phyloP scores from a whole-genome alignment of 2,888 invertebrate species.

The Palloptera scutellata region DNA sequence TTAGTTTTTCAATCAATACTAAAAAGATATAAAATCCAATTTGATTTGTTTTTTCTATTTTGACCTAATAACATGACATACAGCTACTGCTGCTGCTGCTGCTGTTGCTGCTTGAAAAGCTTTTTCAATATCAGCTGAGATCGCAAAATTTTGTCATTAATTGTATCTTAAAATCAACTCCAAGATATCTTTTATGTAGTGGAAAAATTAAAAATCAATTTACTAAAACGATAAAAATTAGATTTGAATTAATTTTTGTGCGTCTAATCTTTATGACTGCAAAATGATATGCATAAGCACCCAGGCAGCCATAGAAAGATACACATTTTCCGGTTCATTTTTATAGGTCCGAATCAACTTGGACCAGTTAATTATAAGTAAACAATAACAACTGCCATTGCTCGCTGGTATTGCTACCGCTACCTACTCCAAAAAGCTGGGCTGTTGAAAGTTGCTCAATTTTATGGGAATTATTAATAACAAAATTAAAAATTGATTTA shows the following conservation, averaged over 20 bases:
- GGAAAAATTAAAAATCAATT: slow-evolving; percentile 31
- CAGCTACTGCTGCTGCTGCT: not conserved
- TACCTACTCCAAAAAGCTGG: not conserved
- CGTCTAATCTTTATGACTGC: slow-evolving; percentile 23
- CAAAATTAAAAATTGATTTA: too few relatives aligned
- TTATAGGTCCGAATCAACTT: not conserved
- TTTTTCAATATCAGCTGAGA: slow-evolving; percentile 3
- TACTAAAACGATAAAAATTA: slow-evolving; percentile 26
- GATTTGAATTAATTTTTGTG: slow-evolving; percentile 27
- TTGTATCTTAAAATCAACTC: slow-evolving; percentile 19
- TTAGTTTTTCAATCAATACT: slow-evolving; percentile 11
- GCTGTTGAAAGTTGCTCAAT: not conserved
- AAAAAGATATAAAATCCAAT: slow-evolving; percentile 20
- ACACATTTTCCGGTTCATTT: slow-evolving; percentile 9
- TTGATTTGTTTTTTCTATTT: slow-evolving; percentile 17
- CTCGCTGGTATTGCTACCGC: not conserved
- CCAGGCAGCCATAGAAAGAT: slow-evolving; percentile 5
- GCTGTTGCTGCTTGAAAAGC: not conserved
- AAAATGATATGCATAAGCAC: slow-evolving; percentile 22
- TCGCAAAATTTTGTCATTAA: slow-evolving; percentile 12
- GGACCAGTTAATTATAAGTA: too few relatives aligned
- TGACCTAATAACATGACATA: not conserved
- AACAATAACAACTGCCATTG: not conserved
- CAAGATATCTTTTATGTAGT: slow-evolving; percentile 12
- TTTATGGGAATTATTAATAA: not conserved